Conservation (phyloP, 2,797 vertebrate species). For the Peromyscus aztecus region DNA sequence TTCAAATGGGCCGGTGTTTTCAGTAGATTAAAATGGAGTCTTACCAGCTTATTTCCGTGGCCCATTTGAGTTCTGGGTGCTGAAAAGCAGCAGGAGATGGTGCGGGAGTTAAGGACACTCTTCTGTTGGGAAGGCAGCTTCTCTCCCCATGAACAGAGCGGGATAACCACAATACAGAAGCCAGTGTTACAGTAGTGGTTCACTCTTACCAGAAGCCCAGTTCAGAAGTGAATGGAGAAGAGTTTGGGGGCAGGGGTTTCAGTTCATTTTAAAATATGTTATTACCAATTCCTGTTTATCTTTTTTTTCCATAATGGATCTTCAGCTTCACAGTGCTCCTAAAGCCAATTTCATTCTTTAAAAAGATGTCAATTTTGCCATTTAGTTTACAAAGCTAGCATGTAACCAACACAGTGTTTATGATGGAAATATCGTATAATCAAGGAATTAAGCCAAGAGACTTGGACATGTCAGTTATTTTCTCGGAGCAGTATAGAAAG, state of each 20-base stretch:
- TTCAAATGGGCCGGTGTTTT: neutral
- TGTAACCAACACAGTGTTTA: slow-evolving; percentile 36
- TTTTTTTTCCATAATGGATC: slow-evolving; percentile 22
- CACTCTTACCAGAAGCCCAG: slow-evolving; percentile 17
- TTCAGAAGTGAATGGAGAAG: neutral
- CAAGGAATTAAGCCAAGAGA: slow-evolving; percentile 81
- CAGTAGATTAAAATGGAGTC: neutral
- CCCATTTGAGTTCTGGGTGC: slow-evolving; percentile 26
- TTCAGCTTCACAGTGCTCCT: neutral
- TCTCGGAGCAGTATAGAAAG: slow-evolving; percentile 71
- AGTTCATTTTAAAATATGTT: neutral
- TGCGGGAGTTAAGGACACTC: neutral
- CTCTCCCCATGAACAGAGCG: neutral
- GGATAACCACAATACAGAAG: neutral
- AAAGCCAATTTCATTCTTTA: slow-evolving; percentile 40
- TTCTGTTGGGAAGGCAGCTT: slow-evolving; percentile 1
- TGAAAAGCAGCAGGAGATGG: neutral
- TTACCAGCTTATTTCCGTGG: neutral
- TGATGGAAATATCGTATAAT: slow-evolving; percentile 76
- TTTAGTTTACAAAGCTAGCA: slow-evolving; percentile 48
- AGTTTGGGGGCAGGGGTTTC: neutral
- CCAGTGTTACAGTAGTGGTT: slow-evolving; percentile 56
- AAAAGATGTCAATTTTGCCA: slow-evolving; percentile 43
- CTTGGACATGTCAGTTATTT: slow-evolving; percentile 78
- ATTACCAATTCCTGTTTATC: slow-evolving; percentile 2